These are phyloP conservation scores for Mesorhabditis sp. DNA, from an alignment of 2,888 invertebrate species.

Conservation along the genomic window DNA sequence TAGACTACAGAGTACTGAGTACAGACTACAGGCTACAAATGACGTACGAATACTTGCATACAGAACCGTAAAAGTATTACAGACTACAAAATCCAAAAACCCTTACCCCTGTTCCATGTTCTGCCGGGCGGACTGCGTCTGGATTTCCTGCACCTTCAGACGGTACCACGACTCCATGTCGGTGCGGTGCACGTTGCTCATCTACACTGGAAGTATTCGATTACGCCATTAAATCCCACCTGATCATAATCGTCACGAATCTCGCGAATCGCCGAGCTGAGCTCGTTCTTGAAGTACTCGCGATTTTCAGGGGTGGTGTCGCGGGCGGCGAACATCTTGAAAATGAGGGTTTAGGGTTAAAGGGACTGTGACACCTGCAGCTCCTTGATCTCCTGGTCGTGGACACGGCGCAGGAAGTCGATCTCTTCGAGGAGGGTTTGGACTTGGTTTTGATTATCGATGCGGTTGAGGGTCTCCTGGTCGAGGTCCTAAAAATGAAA, in stretches of 20 bases:
- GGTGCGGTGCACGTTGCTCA: conserved; percentile 58
- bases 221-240: conserved; percentile 32
- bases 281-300: conserved; percentile 64
- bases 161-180: conserved; percentile 63
- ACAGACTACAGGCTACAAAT: too few species aligned
- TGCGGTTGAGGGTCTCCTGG: conserved; percentile 62
- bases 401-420: conserved; percentile 62
- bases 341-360: conserved; percentile 46
- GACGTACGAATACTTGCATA: too few species aligned
- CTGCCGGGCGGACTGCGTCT: conserved; percentile 60
- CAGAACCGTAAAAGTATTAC: neutral
- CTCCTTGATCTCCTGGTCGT: conserved; percentile 59
- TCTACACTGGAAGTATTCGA: conserved; percentile 12
- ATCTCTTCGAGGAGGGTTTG: conserved; percentile 63
- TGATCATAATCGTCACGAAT: conserved; percentile 63
- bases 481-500: conserved; percentile 60
- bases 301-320: conserved; percentile 63
- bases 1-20: neutral
- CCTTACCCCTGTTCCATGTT: conserved; percentile 59
- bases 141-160: conserved; percentile 63
- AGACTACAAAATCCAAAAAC: neutral
- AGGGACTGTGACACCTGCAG: conserved; percentile 2
- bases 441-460: conserved; percentile 62
- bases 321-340: conserved; percentile 59
- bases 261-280: conserved; percentile 62